Evolutionary conservation across 2,113 vertebrate species (phyloP).

Genomic region (Cebus imitator): DNA sequence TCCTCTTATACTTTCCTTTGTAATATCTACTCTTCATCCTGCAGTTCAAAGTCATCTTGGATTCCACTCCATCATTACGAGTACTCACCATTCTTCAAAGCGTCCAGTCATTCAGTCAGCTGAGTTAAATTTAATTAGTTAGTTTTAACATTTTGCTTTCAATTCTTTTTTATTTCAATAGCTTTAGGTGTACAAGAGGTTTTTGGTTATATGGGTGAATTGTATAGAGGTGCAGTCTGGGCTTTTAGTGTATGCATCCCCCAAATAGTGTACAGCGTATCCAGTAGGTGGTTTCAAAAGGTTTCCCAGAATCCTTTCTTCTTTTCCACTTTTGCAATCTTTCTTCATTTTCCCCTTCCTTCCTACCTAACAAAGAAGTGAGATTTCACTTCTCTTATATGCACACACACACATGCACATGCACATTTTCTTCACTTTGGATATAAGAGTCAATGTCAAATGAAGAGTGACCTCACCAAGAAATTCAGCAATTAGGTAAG

Average conservation of each 20-base stretch:
- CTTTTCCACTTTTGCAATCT: not conserved
- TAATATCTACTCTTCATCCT: not conserved
- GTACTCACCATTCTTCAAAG: not conserved
- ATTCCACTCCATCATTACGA: not conserved
- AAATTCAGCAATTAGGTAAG: not conserved
- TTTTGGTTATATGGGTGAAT: too few species aligned
- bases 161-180: too few species aligned
- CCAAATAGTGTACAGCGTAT: too few species aligned
- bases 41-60: too few species aligned
- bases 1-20: not conserved
- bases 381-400: not conserved
- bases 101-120: not conserved
- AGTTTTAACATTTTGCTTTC: too few species aligned
- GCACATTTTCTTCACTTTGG: not conserved
- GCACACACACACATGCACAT: fast-evolving
- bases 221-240: too few species aligned
- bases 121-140: not conserved
- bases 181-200: too few species aligned
- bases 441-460: not conserved
- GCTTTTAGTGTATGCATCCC: too few species aligned
- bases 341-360: not conserved
- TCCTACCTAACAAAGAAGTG: not conserved
- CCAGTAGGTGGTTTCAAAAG: too few species aligned
- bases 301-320: not conserved
- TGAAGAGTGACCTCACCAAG: not conserved